A percentile compares a stretch with the other conserved stretches of the same genome.
These are phyloP conservation scores for Pseudochaenichthys georgianus DNA, from an alignment of 2,797 vertebrate genomes.

Conservation along the genomic window DNA sequence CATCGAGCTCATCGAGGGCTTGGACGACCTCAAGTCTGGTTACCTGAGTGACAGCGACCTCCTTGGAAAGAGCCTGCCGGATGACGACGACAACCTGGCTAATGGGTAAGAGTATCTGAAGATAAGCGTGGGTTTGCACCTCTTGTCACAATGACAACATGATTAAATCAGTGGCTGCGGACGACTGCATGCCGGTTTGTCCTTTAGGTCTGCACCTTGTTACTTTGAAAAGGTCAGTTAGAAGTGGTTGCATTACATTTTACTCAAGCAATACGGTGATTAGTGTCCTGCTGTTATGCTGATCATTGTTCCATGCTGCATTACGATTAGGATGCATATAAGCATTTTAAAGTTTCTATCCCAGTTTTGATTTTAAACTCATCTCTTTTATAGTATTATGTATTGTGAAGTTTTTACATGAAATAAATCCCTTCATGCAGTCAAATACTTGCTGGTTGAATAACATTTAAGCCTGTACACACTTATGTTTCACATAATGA, in stretches of 20 bases:
- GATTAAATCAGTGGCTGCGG: conserved; percentile 3
- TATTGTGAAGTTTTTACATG: too few species aligned
- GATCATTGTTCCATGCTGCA: background rate
- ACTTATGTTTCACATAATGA: too few species aligned
- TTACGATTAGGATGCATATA: background rate
- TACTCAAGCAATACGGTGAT: background rate
- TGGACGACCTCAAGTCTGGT: conserved; percentile 95
- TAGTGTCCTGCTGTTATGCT: background rate
- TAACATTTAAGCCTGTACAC: too few species aligned
- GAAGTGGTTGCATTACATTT: conserved; percentile 11
- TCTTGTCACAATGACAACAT: conserved; percentile 38
- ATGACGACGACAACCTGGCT: conserved; percentile 94
- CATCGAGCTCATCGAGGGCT: conserved; percentile 92
- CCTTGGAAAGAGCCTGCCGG: conserved; percentile 91
- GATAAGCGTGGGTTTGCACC: conserved; percentile 11
- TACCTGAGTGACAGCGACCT: conserved; percentile 96
- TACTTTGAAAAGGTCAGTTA: conserved; percentile 44
- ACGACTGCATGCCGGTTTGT: conserved; percentile 1
- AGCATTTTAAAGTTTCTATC: too few species aligned
- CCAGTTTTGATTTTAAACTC: too few species aligned
- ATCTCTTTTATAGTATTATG: too few species aligned
- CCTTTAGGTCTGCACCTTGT: conserved; percentile 16
- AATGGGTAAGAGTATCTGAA: conserved; percentile 88
- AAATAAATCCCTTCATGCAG: too few species aligned
- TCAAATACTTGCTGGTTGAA: too few species aligned